Conservation (phyloP, 2,797 vertebrate genomes). For the Coregonus sp. region DNA sequence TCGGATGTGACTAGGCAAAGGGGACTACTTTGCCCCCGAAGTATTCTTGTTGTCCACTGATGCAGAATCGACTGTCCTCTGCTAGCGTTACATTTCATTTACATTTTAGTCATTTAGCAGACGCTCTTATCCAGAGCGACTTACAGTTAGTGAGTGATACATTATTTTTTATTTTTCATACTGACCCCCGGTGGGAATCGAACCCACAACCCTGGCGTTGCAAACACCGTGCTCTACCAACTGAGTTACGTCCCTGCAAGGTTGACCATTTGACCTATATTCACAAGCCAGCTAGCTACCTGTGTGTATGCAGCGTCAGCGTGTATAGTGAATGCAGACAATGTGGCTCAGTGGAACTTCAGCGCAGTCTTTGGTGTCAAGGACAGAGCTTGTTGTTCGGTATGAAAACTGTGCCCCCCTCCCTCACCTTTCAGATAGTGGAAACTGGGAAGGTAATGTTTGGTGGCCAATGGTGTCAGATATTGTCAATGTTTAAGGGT, state of each 20-base stretch:
- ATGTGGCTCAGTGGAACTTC: conserved; percentile 32
- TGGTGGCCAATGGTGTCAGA: conserved; percentile 9
- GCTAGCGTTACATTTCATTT: conserved; percentile 41
- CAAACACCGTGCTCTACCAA: too few relatives aligned
- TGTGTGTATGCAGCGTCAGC: conserved; percentile 31
- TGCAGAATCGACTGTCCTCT: conserved; percentile 56
- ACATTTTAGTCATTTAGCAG: too few relatives aligned
- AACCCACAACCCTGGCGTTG: too few relatives aligned
- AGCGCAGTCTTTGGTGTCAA: conserved; percentile 61
- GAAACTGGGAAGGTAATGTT: conserved; percentile 34
- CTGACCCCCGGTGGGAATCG: too few relatives aligned
- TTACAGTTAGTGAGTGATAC: too few relatives aligned
- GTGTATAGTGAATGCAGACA: conserved; percentile 41
- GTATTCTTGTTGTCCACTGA: not conserved
- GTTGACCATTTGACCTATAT: conserved; percentile 62
- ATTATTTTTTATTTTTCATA: too few relatives aligned
- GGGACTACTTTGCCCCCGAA: not conserved
- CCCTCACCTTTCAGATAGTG: conserved; percentile 16
- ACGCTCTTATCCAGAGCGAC: too few relatives aligned
- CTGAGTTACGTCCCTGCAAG: conserved; percentile 43
- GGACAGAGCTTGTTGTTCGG: conserved; percentile 51
- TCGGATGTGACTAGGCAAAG: not conserved
- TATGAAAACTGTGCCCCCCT: conserved; percentile 28
- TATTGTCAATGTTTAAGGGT: not conserved
- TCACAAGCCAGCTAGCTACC: conserved; percentile 42